A percentile compares a stretch with the other conserved stretches of the same genome.
Conservation (phyloP, 2,888 invertebrate species). For the Palloptera scutellata region DNA sequence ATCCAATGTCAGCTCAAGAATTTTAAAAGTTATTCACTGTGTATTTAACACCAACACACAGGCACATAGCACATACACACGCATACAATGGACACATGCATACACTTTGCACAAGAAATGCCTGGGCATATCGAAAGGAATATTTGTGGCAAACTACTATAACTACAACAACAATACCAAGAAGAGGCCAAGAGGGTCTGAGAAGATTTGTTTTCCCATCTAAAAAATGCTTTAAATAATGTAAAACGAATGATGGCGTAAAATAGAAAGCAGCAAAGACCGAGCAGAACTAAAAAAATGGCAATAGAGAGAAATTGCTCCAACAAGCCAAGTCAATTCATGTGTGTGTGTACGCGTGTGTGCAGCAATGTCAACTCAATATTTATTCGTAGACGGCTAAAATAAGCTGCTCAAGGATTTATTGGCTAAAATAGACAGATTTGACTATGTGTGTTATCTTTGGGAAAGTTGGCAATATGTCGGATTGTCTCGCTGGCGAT, state of each 20-base stretch:
- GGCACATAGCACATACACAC: slow-evolving; percentile 11
- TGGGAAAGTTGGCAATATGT: slow-evolving; percentile 36
- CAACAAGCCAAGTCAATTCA: not conserved
- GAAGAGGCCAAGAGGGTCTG: not conserved
- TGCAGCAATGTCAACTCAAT: slow-evolving; percentile 38
- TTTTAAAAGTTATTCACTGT: slow-evolving; percentile 44
- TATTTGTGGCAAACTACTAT: not conserved
- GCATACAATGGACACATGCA: slow-evolving; percentile 6
- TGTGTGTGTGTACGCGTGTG: slow-evolving; percentile 28
- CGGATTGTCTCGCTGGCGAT: not conserved
- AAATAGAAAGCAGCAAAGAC: slow-evolving; percentile 16
- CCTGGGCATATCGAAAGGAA: slow-evolving; percentile 20
- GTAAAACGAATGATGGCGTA: slow-evolving; percentile 22
- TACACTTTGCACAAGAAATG: not conserved
- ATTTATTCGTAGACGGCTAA: slow-evolving; percentile 56
- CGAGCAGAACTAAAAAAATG: not conserved
- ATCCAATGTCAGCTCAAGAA: slow-evolving; percentile 57
- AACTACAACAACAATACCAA: not conserved
- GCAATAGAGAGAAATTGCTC: not conserved
- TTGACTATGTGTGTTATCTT: slow-evolving; percentile 56
- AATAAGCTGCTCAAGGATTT: slow-evolving; percentile 63
- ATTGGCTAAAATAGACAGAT: slow-evolving; percentile 63
- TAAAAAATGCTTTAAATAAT: slow-evolving; percentile 26
- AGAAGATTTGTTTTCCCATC: not conserved
- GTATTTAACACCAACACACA: slow-evolving; percentile 51